Conservation (phyloP, 2,113 vertebrate species). For the Laterallus jamaicensis region DNA sequence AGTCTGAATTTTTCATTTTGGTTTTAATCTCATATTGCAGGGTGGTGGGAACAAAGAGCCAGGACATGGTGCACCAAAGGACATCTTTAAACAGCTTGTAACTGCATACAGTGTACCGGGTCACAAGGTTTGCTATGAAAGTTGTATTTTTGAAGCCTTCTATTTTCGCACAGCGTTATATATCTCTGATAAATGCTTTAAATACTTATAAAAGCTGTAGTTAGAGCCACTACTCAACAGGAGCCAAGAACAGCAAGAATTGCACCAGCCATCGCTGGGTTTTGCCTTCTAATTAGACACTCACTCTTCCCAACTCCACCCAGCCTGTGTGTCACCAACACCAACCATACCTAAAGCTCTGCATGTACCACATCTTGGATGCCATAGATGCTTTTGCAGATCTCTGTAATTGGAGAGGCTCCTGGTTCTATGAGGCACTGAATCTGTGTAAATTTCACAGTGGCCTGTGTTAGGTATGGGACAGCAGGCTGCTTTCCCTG, state of each 20-base stretch:
- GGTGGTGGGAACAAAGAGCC: not conserved
- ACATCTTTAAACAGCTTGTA: not conserved
- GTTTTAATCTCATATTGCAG: not conserved
- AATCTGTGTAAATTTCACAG: not conserved
- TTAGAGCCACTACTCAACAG: not conserved
- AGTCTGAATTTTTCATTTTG: not conserved
- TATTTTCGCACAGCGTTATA: slow-evolving; percentile 38
- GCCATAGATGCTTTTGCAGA: not conserved
- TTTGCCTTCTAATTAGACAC: slow-evolving; percentile 7
- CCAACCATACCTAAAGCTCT: not conserved
- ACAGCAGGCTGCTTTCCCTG: not conserved
- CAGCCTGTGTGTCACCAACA: not conserved
- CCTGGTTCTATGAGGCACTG: not conserved
- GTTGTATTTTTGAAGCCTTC: slow-evolving; percentile 19
- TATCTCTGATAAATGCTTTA: not conserved
- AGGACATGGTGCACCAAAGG: accelerated
- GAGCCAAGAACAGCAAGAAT: not conserved
- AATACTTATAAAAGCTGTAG: slow-evolving; percentile 5
- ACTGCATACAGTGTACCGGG: not conserved
- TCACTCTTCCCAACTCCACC: not conserved
- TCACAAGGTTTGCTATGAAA: not conserved
- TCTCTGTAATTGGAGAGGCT: not conserved
- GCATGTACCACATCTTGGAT: not conserved
- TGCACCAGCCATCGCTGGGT: not conserved
- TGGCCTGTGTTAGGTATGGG: not conserved